Percentiles rank a stretch among this genome's conserved stretches.
Conservation (phyloP, 2,888 invertebrate species). For the Agapostemon virescens region DNA sequence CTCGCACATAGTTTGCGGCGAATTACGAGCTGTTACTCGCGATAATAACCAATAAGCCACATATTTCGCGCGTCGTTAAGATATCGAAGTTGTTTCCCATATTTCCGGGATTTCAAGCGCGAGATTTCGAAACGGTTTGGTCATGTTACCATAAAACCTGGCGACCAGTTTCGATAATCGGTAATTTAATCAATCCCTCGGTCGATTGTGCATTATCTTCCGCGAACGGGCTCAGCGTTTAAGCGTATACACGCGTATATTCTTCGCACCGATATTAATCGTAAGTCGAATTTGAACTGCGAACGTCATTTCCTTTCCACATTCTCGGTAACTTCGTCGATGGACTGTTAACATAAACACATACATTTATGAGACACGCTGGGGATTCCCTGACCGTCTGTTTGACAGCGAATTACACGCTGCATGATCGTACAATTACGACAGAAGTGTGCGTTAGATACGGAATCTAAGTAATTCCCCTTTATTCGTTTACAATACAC, state of each 20-base stretch:
- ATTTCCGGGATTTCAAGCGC: background rate
- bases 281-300: background rate
- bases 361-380: constrained; percentile 6
- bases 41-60: background rate
- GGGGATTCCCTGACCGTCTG: constrained; percentile 21
- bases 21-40: background rate
- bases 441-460: constrained; percentile 16
- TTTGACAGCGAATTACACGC: background rate
- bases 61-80: background rate
- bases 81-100: background rate
- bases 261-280: background rate
- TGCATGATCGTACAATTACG: background rate
- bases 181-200: background rate
- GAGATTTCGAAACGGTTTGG: background rate
- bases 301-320: constrained; percentile 1
- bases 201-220: background rate
- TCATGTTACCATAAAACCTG: background rate
- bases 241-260: background rate
- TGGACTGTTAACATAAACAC: background rate
- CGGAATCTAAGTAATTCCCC: constrained; percentile 26
- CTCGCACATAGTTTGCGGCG: background rate
- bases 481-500: constrained; percentile 15
- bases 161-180: background rate
- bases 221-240: background rate
- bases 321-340: constrained; percentile 13